phyloP scores from a whole-genome alignment of 1,140 invertebrate species.

The Apocrypta bakeri region DNA sequence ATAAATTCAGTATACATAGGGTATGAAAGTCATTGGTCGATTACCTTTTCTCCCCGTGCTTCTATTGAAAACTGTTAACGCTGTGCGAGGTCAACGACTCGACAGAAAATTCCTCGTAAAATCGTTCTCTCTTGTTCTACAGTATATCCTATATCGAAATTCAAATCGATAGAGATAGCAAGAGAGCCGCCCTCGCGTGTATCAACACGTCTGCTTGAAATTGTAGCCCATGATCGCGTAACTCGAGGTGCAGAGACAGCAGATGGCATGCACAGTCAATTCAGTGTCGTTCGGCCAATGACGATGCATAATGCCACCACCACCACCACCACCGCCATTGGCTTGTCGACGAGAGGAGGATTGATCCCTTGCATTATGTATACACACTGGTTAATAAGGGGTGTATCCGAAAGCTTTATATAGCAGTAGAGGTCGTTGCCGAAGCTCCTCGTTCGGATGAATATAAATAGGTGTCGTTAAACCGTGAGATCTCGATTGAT shows the following conservation, averaged over 20 bases:
- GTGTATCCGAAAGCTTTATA: background rate
- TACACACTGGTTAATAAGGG: background rate
- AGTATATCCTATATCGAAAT: background rate
- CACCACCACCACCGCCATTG: background rate
- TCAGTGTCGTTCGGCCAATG: conserved; percentile 14
- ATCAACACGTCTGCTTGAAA: background rate
- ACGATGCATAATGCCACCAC: conserved; percentile 3
- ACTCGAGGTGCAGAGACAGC: background rate
- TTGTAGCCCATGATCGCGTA: background rate
- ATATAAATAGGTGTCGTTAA: too few species aligned
- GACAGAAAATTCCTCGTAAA: background rate
- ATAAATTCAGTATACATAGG: too few species aligned
- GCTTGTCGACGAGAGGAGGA: background rate
- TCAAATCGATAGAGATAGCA: background rate
- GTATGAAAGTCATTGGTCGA: too few species aligned
- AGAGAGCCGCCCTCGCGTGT: background rate
- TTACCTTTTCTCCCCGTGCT: too few species aligned
- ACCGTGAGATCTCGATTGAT: too few species aligned
- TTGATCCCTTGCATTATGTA: background rate
- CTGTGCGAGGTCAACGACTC: background rate
- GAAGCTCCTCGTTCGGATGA: background rate
- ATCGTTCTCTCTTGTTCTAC: background rate
- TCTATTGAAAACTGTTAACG: too few species aligned
- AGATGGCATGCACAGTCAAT: conserved; percentile 25
- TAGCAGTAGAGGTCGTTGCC: too few species aligned